Evolutionary conservation across 2,888 invertebrate species (phyloP), one percentile per base, ranked within the genome.

Genomic region (Thumatha senex): DNA sequence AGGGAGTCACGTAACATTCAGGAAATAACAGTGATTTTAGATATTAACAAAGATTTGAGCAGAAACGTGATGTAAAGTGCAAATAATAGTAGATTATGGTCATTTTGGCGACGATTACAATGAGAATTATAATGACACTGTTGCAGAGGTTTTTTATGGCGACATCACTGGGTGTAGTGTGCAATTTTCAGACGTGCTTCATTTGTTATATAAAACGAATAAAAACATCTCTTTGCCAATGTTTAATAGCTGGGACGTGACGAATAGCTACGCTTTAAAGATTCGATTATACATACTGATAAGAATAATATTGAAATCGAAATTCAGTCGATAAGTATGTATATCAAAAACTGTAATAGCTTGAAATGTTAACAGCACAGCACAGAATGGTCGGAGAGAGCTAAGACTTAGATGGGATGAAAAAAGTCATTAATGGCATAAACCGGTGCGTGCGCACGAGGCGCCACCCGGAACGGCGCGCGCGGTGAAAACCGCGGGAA

Each of bases 401-500:
- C 63, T 54, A 69, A 69, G 69, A 56, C 42, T 60, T 51, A 68
- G 70, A 72, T 71, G 65, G 59, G 76, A 72, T 76, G 69, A 76
- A 84, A 78, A 84, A 78, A 80, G 80, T 78, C 67, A 82, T 86
- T 82, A 84, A 76, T 70, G 69, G 59, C 75, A 78, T 78, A 80
- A 84, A 85, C 78, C 77, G 80, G 81, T 81, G 82, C 74, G 72
- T 64, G 70, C 67, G 74, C 79, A 74, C 76, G 82, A 86, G 79
- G 88, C 87, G 88, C 86, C 89, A 84, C 82, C 88, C 89, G 89
- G 91, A 90, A 89, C 89, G 89, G 77, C 76, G 86, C 72, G 77
- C 80, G 86, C 84, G 85, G 90, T 78, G 89, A 88, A 90, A 89
- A 85, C 82, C 83, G 84, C 88, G 87, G 87, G 86, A 89, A 89